Conservation (phyloP, 2,797 vertebrate species). For the Pyrocephalus nanus region DNA sequence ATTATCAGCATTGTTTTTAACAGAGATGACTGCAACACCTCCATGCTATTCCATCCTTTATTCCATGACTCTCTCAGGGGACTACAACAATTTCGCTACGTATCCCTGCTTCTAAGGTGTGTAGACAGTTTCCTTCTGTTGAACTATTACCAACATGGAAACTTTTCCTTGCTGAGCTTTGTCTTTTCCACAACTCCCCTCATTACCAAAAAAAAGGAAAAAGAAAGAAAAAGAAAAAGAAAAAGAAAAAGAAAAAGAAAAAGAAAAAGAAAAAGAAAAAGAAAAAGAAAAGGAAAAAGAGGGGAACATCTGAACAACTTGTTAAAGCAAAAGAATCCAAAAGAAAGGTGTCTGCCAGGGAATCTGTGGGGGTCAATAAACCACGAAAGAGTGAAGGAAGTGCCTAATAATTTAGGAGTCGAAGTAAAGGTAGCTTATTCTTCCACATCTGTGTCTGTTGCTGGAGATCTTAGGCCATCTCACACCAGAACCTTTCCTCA, state of each 20-base stretch:
- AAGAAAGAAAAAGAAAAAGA: background rate
- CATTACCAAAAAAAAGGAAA: background rate
- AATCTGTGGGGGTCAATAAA: background rate
- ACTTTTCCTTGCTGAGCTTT: background rate
- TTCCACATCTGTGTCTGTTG: background rate
- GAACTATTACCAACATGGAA: background rate
- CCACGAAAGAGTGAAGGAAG: background rate
- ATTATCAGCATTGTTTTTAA: background rate
- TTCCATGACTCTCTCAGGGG: background rate
- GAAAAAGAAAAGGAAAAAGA: background rate
- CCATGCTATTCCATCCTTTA: background rate
- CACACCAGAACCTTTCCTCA: background rate
- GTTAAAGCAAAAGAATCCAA: background rate
- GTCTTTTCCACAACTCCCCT: background rate
- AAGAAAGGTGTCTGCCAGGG: background rate
- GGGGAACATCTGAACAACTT: background rate
- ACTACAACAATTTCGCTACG: background rate
- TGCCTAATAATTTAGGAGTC: background rate
- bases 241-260: background rate
- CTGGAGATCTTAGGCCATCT: background rate
- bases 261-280: background rate
- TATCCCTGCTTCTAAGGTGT: background rate
- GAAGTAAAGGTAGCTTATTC: background rate
- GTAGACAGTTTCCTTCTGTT: background rate
- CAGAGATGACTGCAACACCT: background rate